Evolutionary conservation across 2,888 invertebrate species (phyloP).

Genomic region (Drosophila formosana): DNA sequence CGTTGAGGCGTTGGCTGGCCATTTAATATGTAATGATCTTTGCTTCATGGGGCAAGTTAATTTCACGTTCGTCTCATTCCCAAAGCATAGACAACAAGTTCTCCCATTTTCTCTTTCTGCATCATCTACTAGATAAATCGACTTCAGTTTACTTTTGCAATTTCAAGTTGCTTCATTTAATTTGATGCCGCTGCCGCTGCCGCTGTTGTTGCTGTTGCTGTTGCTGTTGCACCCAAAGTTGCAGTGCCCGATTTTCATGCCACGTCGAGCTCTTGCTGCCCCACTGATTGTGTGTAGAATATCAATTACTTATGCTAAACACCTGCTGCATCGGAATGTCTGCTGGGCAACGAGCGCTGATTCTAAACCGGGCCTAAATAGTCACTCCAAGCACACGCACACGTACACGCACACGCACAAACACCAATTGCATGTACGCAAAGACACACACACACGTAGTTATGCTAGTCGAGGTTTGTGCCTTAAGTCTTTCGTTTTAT

Average conservation of each 20-base stretch:
- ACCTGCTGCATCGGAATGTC: slow-evolving; percentile 85
- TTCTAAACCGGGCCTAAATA: slow-evolving; percentile 77
- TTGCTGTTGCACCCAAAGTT: slow-evolving; percentile 43
- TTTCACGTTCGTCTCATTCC: slow-evolving; percentile 43
- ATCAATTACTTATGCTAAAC: slow-evolving; percentile 86
- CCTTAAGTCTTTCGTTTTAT: slow-evolving; percentile 73
- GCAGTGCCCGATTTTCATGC: slow-evolving; percentile 52
- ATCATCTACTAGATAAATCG: slow-evolving; percentile 31
- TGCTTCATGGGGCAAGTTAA: slow-evolving; percentile 44
- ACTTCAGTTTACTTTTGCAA: slow-evolving; percentile 56
- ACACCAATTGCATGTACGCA: not conserved
- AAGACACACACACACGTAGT: slow-evolving; percentile 17
- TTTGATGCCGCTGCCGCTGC: slow-evolving; percentile 45
- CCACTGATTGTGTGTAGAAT: slow-evolving; percentile 83
- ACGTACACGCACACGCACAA: slow-evolving; percentile 6
- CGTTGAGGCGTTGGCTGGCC: slow-evolving; percentile 46
- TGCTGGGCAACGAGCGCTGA: slow-evolving; percentile 61
- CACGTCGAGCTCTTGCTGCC: slow-evolving; percentile 42
- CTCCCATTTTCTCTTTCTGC: slow-evolving; percentile 9
- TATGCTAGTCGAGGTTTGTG: slow-evolving; percentile 63
- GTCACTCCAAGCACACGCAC: slow-evolving; percentile 33
- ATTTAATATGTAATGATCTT: slow-evolving; percentile 53
- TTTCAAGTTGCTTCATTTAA: slow-evolving; percentile 69
- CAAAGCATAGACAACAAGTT: slow-evolving; percentile 23
- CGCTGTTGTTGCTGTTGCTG: slow-evolving; percentile 17